phyloP scores from a whole-genome alignment of 2,888 invertebrate species.

The Euzophera pinguis region DNA sequence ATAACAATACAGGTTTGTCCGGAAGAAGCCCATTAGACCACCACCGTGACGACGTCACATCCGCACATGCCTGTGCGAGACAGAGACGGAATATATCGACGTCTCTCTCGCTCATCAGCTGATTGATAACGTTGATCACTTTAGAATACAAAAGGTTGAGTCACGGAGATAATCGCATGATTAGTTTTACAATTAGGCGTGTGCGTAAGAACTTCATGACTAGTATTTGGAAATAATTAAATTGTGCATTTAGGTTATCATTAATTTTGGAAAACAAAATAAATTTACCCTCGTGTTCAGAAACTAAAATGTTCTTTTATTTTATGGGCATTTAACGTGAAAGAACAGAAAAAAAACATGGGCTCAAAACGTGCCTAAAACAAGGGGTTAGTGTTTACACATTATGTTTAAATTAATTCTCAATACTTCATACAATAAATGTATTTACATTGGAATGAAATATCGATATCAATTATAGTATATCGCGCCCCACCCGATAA shows the following conservation, averaged over 20 bases:
- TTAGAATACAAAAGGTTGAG: conserved; percentile 1
- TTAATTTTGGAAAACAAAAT: too few species aligned
- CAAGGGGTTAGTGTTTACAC: neutral
- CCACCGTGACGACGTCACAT: conserved; percentile 32
- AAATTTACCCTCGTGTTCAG: too few species aligned
- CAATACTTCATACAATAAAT: neutral
- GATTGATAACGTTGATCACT: conserved; percentile 22
- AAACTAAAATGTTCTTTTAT: too few species aligned
- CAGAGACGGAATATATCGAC: conserved; percentile 15
- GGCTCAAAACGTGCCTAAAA: neutral
- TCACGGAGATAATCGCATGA: neutral
- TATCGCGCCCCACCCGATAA: conserved; percentile 1
- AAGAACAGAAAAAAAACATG: too few species aligned
- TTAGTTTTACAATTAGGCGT: neutral
- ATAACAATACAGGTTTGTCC: conserved; percentile 38
- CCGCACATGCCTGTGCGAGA: conserved; percentile 29
- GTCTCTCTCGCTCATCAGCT: conserved; percentile 36
- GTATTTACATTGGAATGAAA: neutral
- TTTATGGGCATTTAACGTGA: too few species aligned
- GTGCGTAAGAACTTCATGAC: neutral
- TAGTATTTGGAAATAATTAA: too few species aligned
- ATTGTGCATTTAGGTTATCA: too few species aligned
- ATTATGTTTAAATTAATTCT: too few species aligned
- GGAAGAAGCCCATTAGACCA: conserved; percentile 36
- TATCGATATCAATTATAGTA: conserved; percentile 1